phyloP scores from a whole-genome alignment of 2,888 invertebrate species.

The Nephrotoma guestfalica region DNA sequence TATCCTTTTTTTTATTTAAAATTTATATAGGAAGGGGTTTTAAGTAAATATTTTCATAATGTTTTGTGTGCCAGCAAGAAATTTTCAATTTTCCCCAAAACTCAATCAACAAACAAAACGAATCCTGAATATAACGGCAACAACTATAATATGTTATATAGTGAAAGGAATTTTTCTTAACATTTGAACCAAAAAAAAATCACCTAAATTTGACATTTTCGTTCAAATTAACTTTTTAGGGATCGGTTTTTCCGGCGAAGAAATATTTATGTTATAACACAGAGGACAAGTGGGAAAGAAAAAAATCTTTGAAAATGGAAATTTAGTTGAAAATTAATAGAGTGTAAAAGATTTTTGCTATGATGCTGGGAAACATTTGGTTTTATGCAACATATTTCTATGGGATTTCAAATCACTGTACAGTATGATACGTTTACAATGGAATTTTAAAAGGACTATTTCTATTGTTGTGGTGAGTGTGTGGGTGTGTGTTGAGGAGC shows the following conservation, averaged over 20 bases:
- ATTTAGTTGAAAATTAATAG: neutral
- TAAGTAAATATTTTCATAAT: neutral
- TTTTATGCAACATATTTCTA: neutral
- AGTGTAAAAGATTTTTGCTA: neutral
- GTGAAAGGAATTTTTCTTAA: neutral
- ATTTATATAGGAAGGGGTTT: neutral
- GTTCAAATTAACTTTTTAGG: neutral
- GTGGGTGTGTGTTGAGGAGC: neutral
- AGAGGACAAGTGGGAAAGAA: neutral
- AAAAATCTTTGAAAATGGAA: neutral
- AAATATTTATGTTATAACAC: neutral
- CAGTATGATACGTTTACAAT: neutral
- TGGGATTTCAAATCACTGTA: neutral
- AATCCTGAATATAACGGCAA: neutral
- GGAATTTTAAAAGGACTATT: neutral
- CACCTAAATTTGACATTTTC: neutral
- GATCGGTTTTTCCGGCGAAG: neutral
- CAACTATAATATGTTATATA: neutral
- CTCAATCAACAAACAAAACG: neutral
- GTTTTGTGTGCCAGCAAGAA: neutral
- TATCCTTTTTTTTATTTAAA: neutral
- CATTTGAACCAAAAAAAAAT: neutral
- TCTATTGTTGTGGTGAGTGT: neutral
- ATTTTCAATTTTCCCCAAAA: neutral
- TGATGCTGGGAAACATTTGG: neutral